Evolutionary conservation across 2,113 vertebrate genomes (phyloP), one percentile per base, ranked within the genome.

Genomic region (Peromyscus californicus): DNA sequence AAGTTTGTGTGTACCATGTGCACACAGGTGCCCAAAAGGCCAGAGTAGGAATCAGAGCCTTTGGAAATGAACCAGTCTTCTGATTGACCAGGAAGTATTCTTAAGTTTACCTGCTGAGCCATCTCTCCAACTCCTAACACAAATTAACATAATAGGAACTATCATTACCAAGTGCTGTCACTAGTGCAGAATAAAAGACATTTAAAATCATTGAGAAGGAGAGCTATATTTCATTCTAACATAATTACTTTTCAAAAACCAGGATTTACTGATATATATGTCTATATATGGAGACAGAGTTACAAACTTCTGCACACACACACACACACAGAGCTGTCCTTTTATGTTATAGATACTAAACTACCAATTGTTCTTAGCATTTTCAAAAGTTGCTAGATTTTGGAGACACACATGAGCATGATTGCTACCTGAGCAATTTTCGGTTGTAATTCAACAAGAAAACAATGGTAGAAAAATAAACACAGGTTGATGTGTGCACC

Each of bases 111-210:
- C 24, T 45, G 21, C 74, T 76, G 24, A 48, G 24, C 74, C 24
- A 45, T 48, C 24, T 76, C 74, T 45, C 39, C 26, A 78, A 7
- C 24, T 57, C 63, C 19, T 89, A 97, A 82, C 31, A 72, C 31
- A 36, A 86, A 87, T 83, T 89, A 89, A 97, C 92, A 63, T 67
- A 86, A 93, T 13, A 88, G 59, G 88, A 83, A 90, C 26, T 33
- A 57, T 5, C 4, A 89, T 1, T 59, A 57, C 4, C 8, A 33
- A 51, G 10, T 61, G 17, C 31, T 90, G 61, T 92, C 22, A 94
- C 26, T 21, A 48, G 2, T 95, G 0, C 5, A 57, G 65, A 82
- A 72, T 67, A 69, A 65, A 65, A 1, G 83, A 91, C 80, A 0
- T 42, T 87, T 89, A 54, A 57, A 57, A 39, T 31, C 19, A 65